phyloP scores from a whole-genome alignment of 2,113 vertebrate species.

The Microcebus tavaratra region DNA sequence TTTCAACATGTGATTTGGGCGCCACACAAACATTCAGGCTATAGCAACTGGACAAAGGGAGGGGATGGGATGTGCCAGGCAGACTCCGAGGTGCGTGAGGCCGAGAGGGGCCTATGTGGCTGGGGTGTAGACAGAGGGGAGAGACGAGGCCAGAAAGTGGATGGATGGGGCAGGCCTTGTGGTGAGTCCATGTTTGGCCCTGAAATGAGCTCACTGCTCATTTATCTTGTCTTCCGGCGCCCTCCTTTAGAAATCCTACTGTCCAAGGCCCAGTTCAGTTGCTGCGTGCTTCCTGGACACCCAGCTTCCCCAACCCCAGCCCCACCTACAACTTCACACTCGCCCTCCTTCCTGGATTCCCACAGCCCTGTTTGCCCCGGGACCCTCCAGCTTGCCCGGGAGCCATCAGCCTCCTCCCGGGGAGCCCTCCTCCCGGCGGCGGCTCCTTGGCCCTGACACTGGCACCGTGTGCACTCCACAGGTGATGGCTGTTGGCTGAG shows the following conservation, averaged over 20 bases:
- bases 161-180: not conserved
- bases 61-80: not conserved
- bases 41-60: not conserved
- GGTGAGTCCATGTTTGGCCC: not conserved
- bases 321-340: not conserved
- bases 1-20: not conserved
- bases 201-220: not conserved
- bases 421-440: not conserved
- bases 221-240: not conserved
- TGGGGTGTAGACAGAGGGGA: rapidly evolving
- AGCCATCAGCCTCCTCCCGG: not conserved
- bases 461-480: not conserved
- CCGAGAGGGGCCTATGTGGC: not conserved
- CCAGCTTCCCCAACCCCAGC: rapidly evolving
- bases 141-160: no score
- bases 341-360: not conserved
- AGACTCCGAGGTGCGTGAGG: not conserved
- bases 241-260: not conserved
- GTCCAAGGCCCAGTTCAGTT: not conserved
- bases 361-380: not conserved
- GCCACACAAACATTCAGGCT: not conserved
- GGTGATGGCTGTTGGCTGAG: not conserved
- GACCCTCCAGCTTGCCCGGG: not conserved
- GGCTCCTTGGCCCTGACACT: not conserved
- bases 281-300: not conserved